Percentiles rank a stretch among this genome's conserved stretches.
Evolutionary conservation across 2,797 vertebrate genomes (phyloP).

Genomic region (Gambelia wislizenii): DNA sequence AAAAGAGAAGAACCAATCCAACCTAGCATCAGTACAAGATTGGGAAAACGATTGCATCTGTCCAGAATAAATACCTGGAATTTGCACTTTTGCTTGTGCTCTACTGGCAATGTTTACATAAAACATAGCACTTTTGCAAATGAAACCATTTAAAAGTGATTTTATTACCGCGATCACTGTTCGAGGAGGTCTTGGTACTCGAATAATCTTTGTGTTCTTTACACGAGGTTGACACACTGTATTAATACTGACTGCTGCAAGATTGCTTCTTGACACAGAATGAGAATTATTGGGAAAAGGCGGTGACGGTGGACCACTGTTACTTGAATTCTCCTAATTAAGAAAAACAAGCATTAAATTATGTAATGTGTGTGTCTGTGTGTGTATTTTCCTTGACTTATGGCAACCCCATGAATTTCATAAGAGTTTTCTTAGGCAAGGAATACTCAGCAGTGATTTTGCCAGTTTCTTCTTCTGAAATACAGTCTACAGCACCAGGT

Average conservation of each 20-base stretch:
- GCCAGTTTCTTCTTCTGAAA: too few species aligned
- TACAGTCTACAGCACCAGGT: too few species aligned
- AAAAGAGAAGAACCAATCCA: not conserved
- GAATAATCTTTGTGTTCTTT: slow-evolving; percentile 84
- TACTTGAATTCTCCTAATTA: slow-evolving; percentile 83
- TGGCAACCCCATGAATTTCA: too few species aligned
- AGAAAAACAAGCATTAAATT: slow-evolving; percentile 24
- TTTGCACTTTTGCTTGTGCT: not conserved
- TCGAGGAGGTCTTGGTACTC: slow-evolving; percentile 84
- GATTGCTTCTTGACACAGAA: slow-evolving; percentile 82
- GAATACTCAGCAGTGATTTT: too few species aligned
- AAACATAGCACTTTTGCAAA: not conserved
- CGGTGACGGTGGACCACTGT: slow-evolving; percentile 88
- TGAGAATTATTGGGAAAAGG: slow-evolving; percentile 77
- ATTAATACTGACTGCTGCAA: slow-evolving; percentile 88
- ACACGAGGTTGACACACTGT: slow-evolving; percentile 83
- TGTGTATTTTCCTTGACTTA: too few species aligned
- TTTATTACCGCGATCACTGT: slow-evolving; percentile 88
- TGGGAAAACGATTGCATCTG: not conserved
- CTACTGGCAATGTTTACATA: not conserved
- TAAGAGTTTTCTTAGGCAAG: too few species aligned
- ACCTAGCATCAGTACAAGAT: not conserved
- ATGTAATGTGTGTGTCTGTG: too few species aligned
- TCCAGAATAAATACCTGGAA: not conserved
- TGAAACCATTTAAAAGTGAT: not conserved